Percentiles rank a stretch among this genome's conserved stretches.
Conservation (phyloP, 2,113 vertebrate species). For the Alosa alosa region DNA sequence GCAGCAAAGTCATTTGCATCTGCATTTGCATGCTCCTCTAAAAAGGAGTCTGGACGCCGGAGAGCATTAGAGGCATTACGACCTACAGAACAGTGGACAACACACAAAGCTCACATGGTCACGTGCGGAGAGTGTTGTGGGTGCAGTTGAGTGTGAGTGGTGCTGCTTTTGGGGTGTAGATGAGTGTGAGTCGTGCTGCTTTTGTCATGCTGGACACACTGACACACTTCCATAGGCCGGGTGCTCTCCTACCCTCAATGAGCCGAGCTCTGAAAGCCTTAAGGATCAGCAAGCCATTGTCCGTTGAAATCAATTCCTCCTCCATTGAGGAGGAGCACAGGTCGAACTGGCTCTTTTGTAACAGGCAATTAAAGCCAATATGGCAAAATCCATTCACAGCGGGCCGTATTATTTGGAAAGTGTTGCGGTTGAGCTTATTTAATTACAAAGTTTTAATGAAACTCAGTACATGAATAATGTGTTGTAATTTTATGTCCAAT, state of each 20-base stretch:
- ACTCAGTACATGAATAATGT: slow-evolving; percentile 8
- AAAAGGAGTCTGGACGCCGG: slow-evolving; percentile 30
- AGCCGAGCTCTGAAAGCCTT: slow-evolving; percentile 43
- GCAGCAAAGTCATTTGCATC: slow-evolving; percentile 37
- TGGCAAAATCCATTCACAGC: slow-evolving; percentile 55
- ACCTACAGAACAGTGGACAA: neutral
- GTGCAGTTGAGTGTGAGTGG: neutral
- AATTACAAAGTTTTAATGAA: slow-evolving; percentile 42
- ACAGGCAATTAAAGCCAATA: slow-evolving; percentile 53
- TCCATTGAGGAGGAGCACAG: slow-evolving; percentile 40
- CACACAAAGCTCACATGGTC: neutral
- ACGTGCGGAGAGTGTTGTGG: neutral
- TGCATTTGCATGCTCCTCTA: slow-evolving; percentile 25
- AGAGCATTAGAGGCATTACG: slow-evolving; percentile 25
- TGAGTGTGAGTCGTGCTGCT: neutral
- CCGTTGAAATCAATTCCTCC: slow-evolving; percentile 48
- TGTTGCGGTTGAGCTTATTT: slow-evolving; percentile 36
- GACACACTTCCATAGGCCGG: slow-evolving; percentile 53
- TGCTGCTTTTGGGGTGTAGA: neutral
- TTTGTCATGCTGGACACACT: slow-evolving; percentile 59
- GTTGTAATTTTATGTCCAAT: slow-evolving; percentile 18
- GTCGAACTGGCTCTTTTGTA: slow-evolving; percentile 31
- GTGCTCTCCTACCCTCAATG: slow-evolving; percentile 48
- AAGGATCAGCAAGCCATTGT: slow-evolving; percentile 18
- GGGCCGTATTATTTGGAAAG: slow-evolving; percentile 42